These are phyloP conservation scores for Centruroides sculpturatus DNA, from an alignment of 1,140 invertebrate species.

Conservation along the genomic window DNA sequence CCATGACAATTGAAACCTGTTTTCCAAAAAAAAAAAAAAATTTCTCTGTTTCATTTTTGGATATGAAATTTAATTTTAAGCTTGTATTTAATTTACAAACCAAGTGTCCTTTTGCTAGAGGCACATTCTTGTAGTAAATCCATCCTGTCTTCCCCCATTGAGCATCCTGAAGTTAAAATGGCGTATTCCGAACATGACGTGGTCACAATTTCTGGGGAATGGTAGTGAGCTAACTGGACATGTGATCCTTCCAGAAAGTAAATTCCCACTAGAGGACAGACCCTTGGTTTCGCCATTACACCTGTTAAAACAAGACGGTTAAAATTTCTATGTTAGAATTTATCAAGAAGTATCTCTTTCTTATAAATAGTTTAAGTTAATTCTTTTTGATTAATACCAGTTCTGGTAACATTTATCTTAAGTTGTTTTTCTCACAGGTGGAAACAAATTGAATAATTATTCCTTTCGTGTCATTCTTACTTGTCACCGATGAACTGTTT, in stretches of 20 bases:
- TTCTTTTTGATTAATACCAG: too few relatives aligned
- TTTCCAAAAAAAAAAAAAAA: conserved; percentile 1
- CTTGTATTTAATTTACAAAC: background rate
- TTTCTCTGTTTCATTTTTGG: background rate
- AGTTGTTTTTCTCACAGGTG: too few relatives aligned
- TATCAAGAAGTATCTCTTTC: too few relatives aligned
- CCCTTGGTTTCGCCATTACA: conserved; percentile 4
- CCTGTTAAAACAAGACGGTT: background rate
- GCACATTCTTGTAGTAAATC: conserved; percentile 10
- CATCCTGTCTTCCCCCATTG: conserved; percentile 8
- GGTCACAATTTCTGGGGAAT: too few relatives aligned
- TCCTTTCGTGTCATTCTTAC: too few relatives aligned
- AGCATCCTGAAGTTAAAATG: conserved; percentile 8
- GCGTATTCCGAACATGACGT: conserved; percentile 4
- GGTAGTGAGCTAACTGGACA: background rate
- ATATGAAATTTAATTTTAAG: background rate
- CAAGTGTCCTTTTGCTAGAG: background rate
- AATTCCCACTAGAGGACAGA: conserved; percentile 12
- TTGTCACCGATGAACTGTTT: too few relatives aligned
- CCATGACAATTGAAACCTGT: conserved; percentile 73
- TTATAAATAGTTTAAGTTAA: background rate
- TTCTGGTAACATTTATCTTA: too few relatives aligned
- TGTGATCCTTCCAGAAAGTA: conserved; percentile 7
- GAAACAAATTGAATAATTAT: too few relatives aligned
- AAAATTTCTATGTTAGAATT: too few relatives aligned